A percentile compares a stretch with the other conserved stretches of the same genome.
phyloP scores from a whole-genome alignment of 2,888 invertebrate species.

The Teleogryllus oceanicus region DNA sequence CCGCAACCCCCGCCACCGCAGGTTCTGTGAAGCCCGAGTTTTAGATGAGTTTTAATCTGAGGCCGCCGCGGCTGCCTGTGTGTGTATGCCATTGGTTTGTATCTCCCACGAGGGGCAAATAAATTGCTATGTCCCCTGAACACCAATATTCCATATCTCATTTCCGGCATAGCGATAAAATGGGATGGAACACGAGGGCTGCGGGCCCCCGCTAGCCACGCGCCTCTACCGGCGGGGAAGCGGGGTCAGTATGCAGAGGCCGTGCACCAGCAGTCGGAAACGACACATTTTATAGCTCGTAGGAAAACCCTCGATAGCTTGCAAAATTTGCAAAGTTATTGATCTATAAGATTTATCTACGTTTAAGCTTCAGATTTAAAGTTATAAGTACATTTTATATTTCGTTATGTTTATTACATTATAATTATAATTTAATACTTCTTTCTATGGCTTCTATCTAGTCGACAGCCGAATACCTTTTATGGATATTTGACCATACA shows the following conservation, averaged over 20 bases:
- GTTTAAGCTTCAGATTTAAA: no score
- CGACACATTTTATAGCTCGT: no score
- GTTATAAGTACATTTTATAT: no score
- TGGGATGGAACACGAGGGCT: background rate
- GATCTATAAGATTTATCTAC: no score
- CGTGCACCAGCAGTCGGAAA: no score
- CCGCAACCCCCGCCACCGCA: background rate
- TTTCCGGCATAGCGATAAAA: background rate
- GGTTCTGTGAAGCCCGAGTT: background rate
- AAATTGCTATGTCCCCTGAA: constrained; percentile 8
- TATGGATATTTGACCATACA: no score
- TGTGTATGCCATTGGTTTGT: constrained; percentile 9
- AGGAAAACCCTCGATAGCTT: no score
- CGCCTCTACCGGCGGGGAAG: background rate
- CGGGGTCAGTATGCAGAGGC: background rate
- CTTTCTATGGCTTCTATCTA: no score
- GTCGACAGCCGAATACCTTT: no score
- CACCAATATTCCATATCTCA: constrained; percentile 18
- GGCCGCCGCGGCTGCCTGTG: background rate
- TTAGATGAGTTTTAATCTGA: constrained; percentile 18
- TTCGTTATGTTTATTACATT: no score
- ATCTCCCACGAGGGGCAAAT: constrained; percentile 6
- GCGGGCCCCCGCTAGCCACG: background rate
- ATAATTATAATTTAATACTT: no score
- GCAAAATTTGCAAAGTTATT: no score